A percentile compares a stretch with the other conserved stretches of the same genome.
Evolutionary conservation across 2,888 invertebrate species (phyloP).

Genomic region (Eurois occulta): DNA sequence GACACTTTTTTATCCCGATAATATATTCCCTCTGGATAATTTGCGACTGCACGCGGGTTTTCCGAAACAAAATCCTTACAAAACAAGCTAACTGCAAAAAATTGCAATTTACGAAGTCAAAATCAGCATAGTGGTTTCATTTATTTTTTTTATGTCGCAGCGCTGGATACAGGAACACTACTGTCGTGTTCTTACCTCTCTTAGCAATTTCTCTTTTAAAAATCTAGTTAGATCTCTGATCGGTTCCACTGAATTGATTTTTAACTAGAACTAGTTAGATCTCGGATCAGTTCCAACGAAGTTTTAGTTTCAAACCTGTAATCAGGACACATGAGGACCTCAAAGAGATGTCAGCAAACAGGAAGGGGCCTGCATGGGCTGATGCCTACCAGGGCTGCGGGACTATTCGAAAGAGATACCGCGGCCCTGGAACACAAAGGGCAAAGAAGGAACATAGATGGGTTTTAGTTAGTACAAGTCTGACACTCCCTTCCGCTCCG

Average conservation of each 20-base stretch:
- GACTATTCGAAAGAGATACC: too few species aligned
- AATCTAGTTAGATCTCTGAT: constrained; percentile 3
- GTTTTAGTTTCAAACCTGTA: constrained; percentile 7
- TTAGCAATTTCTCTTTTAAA: background rate
- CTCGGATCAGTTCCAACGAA: constrained; percentile 13
- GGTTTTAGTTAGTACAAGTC: too few species aligned
- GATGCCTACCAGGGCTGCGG: too few species aligned
- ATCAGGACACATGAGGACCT: constrained; percentile 1
- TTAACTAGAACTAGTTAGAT: too few species aligned
- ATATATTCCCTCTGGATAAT: background rate
- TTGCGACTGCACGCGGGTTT: background rate
- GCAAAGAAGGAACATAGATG: too few species aligned
- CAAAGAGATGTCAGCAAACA: too few species aligned
- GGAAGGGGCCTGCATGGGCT: too few species aligned
- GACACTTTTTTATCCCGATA: background rate
- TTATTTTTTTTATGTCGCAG: background rate
- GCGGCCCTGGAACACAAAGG: too few species aligned
- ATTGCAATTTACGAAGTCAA: background rate
- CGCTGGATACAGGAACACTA: background rate
- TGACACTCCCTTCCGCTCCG: too few species aligned
- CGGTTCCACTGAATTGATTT: too few species aligned
- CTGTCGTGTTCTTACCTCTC: background rate
- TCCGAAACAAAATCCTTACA: background rate
- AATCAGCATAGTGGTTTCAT: background rate
- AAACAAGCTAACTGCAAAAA: background rate